These are phyloP conservation scores for Ophion slaviceki DNA, from an alignment of 2,888 invertebrate genomes.

Conservation along the genomic window DNA sequence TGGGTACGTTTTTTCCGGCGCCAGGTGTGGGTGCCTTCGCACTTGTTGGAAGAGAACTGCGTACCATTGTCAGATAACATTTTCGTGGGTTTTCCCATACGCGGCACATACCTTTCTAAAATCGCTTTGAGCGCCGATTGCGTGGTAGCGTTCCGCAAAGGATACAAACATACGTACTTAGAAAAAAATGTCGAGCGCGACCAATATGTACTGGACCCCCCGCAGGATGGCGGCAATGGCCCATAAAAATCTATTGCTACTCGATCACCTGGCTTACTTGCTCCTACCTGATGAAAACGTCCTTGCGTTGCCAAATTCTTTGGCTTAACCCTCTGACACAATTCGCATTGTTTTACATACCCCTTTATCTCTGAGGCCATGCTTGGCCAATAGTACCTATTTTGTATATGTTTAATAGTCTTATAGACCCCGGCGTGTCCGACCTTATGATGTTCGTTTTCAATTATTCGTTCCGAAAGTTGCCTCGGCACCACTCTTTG, in stretches of 20 bases:
- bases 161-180: constrained; percentile 41
- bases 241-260: constrained; percentile 45
- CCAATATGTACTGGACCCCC: constrained; percentile 47
- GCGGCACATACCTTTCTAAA: constrained; percentile 6
- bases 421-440: constrained; percentile 37
- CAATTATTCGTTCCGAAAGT: constrained; percentile 20
- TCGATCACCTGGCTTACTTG: constrained; percentile 17
- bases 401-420: constrained; percentile 19
- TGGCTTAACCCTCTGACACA: constrained; percentile 49
- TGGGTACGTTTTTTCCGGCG: too few relatives aligned
- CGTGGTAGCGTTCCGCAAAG: neutral
- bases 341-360: constrained; percentile 26
- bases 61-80: constrained; percentile 21
- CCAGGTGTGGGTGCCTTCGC: too few relatives aligned
- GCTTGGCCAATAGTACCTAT: constrained; percentile 25
- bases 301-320: constrained; percentile 30
- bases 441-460: constrained; percentile 15
- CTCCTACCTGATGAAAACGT: neutral
- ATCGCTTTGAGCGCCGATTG: neutral
- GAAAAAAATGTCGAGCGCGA: constrained; percentile 41
- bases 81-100: constrained; percentile 9
- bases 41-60: neutral
- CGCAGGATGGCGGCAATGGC: constrained; percentile 10
- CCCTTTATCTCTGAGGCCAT: constrained; percentile 25
- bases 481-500: constrained; percentile 41